phyloP scores from a whole-genome alignment of 1,140 invertebrate genomes.

The Aphaenogaster rudis region DNA sequence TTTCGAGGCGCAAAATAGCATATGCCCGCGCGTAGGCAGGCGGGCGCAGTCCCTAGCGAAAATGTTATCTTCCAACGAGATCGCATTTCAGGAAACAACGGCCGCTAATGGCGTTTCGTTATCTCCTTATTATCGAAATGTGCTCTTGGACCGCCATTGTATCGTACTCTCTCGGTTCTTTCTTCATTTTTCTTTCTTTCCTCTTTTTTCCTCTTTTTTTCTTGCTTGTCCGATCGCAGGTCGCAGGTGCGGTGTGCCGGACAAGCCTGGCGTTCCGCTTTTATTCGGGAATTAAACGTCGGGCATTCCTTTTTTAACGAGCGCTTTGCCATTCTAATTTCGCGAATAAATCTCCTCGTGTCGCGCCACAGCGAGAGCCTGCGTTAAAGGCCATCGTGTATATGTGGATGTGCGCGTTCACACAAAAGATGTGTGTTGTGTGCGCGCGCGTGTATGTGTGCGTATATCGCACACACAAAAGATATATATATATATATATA shows the following conservation, averaged over 20 bases:
- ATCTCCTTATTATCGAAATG: constrained; percentile 32
- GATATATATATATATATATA: no score
- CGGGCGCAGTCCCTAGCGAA: not conserved
- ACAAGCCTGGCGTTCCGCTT: not conserved
- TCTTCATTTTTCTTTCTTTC: no score
- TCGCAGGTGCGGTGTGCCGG: not conserved
- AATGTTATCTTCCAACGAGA: constrained; percentile 23
- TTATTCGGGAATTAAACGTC: constrained; percentile 51
- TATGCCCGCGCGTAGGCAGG: not conserved
- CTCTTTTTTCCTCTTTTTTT: not conserved
- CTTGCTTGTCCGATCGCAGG: not conserved
- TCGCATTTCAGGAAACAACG: constrained; percentile 33
- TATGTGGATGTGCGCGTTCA: not conserved
- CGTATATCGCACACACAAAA: no score
- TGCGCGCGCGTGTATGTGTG: no score
- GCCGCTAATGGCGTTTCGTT: constrained; percentile 38
- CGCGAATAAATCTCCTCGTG: constrained; percentile 28
- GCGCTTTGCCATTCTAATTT: constrained; percentile 42
- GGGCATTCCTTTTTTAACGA: constrained; percentile 42
- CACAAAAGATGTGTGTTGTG: no score
- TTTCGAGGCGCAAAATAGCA: constrained; percentile 31
- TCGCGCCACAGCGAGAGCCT: not conserved
- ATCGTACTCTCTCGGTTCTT: not conserved
- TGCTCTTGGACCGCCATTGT: not conserved
- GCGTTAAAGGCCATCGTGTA: constrained; percentile 3